Conservation (phyloP, 1,140 invertebrate species). For the Scaptomyza graminum region DNA sequence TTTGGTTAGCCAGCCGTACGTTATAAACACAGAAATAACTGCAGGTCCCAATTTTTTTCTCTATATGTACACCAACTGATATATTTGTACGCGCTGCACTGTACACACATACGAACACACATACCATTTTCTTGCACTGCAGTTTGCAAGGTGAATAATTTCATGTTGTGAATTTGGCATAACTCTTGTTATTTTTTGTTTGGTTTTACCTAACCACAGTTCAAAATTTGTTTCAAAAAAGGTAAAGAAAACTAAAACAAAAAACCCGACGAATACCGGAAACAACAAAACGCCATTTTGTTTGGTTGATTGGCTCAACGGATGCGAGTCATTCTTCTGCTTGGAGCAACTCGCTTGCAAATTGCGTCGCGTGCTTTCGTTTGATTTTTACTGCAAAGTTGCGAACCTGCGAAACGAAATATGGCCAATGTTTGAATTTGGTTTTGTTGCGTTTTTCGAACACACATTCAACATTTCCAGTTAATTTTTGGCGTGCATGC, state of each 20-base stretch:
- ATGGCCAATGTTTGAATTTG: conserved; percentile 65
- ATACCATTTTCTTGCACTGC: conserved; percentile 22
- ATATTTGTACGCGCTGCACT: conserved; percentile 25
- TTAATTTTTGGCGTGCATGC: conserved; percentile 68
- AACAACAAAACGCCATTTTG: conserved; percentile 66
- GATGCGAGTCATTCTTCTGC: conserved; percentile 10
- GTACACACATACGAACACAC: neutral
- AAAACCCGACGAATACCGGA: conserved; percentile 32
- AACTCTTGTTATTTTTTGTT: neutral
- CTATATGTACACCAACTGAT: conserved; percentile 26
- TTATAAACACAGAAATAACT: conserved; percentile 63
- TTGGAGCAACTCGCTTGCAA: neutral
- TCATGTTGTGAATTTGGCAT: conserved; percentile 40
- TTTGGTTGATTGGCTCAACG: conserved; percentile 45
- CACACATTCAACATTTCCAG: conserved; percentile 51
- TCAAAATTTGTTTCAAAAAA: conserved; percentile 5
- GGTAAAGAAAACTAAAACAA: neutral
- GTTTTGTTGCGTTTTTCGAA: conserved; percentile 20
- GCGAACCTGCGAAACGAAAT: conserved; percentile 47
- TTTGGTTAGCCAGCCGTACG: conserved; percentile 20
- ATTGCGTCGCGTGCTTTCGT: conserved; percentile 52
- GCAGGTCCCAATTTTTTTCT: neutral
- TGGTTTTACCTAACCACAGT: conserved; percentile 25
- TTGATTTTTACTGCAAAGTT: conserved; percentile 51
- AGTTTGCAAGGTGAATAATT: conserved; percentile 65